Evolutionary conservation across 1,140 invertebrate species (phyloP), one percentile per base, ranked within the genome.

Genomic region (Colletes gigas): DNA sequence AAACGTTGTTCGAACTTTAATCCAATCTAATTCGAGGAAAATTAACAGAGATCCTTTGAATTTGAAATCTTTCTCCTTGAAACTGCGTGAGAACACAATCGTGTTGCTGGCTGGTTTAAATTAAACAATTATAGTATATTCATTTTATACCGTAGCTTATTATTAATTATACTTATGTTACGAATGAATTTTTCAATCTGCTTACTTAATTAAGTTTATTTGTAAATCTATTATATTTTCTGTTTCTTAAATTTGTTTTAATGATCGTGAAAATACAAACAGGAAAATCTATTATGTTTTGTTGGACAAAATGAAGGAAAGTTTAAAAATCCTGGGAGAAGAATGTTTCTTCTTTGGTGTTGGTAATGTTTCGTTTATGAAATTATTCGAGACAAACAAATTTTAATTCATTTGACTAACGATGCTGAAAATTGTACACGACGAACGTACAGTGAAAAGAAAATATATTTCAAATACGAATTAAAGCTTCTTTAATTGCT

Each of bases 1-100:
- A 55, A 66, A 79, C 77, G 70, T 50, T 79, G 77, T 73, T 79
- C 50, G 54, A 65, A 21, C 47, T 52, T 52, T 79, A 79, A 79
- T 79, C 77, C 77, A 5, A 19, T 79, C 60, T 79, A 73, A 73
- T 79, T 66, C 69, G 41, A 79, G 50, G 69, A 19, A 73, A 79
- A 79, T 50, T 30, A 30, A 70, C 30, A 44, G 19, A 55, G 57
- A 66, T 21, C 68, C 77, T 78, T 72, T 17, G 60, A 66, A 63
- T 54, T 73, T 50, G 0, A 17, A 50, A 54, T 0, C 21, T 21
- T 3, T 44, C 17, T 30, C 14, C 14, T 72, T 7, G 7, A 6
- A 78, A 47, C 17, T 54, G 10, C 6, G 17, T 39, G 9, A 4
- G n/a, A 44, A 44, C 15, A 9, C 9, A 44, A n/a, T 15, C 3